Conservation (phyloP, 2,797 vertebrate species). For the Megaceryle alcyon region DNA sequence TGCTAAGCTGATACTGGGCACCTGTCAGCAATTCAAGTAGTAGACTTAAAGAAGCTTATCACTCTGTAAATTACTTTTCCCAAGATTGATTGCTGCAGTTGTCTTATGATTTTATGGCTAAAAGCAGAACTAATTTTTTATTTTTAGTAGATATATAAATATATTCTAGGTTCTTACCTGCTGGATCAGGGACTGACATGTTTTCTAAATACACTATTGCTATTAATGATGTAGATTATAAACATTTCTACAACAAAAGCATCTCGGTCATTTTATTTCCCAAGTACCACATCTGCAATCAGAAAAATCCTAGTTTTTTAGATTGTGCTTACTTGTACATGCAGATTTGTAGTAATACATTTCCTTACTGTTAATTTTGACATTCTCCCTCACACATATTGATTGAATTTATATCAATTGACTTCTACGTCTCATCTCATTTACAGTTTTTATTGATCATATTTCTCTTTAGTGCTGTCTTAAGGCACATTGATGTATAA, state of each 20-base stretch:
- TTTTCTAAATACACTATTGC: conserved; percentile 11
- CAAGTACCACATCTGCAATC: not conserved
- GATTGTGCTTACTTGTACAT: not conserved
- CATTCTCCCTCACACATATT: not conserved
- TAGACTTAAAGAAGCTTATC: not conserved
- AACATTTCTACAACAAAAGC: not conserved
- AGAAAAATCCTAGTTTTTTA: not conserved
- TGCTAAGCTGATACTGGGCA: not conserved
- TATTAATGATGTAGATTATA: not conserved
- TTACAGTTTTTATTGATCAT: not conserved
- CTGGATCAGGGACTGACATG: conserved; percentile 37
- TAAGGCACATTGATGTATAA: not conserved
- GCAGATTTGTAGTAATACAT: not conserved
- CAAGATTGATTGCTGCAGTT: not conserved
- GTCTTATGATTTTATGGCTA: not conserved
- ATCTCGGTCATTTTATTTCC: not conserved
- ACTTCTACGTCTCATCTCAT: not conserved
- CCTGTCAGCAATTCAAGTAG: not conserved
- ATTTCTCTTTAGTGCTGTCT: not conserved
- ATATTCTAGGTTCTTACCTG: conserved; percentile 21
- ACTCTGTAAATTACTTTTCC: not conserved
- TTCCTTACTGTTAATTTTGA: not conserved
- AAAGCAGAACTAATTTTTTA: not conserved
- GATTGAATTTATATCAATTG: not conserved
- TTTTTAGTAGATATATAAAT: not conserved